Evolutionary conservation across 1,140 invertebrate genomes (phyloP), one percentile per base, ranked within the genome.

Genomic region (Heliconius melpomene): DNA sequence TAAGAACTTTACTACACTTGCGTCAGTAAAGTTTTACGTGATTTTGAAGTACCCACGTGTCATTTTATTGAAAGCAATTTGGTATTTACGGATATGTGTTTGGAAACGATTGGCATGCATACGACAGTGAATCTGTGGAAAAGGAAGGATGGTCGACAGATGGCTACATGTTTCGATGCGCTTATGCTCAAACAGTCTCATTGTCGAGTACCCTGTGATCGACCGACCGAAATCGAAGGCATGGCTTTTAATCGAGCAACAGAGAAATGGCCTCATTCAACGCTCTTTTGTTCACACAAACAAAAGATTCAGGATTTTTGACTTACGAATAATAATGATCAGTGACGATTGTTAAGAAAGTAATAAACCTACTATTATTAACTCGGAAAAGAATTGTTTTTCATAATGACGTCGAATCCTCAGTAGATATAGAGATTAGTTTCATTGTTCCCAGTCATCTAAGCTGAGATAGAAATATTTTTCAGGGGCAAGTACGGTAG

Each of bases 211-310:
- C 73, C 32, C 72, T 81, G 75, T 81, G 80, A 81, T 77, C 80
- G 80, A 78, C 80, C 80, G 73, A 81, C 80, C 80, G 73, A 78
- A 81, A 81, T 81, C 80, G 77, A 78, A 78, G 80, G 76, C 76
- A 75, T 72, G 76, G 77, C 72, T 81, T 81, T 81, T 81, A 81
- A 81, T 81, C 80, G 80, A 81, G 80, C 80, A 81, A 72, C 73
- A 73, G 76, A 75, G 66, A 50, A 81, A 78, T 75, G 77, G 73
- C 73, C 77, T 73, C 76, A 72, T 72, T 81, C 76, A 78, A 75
- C 60, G 73, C 72, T 66, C 80, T 75, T 81, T 81, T 81, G 80
- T 81, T 81, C 80, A 26, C 50, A 72, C 13, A 81, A 81, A 81
- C 80, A 81, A 81, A 78, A 72, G 73, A 78, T 75, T 78, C 73